These are phyloP conservation scores for Hemithea aestivaria DNA, from an alignment of 2,888 invertebrate genomes.

Conservation along the genomic window DNA sequence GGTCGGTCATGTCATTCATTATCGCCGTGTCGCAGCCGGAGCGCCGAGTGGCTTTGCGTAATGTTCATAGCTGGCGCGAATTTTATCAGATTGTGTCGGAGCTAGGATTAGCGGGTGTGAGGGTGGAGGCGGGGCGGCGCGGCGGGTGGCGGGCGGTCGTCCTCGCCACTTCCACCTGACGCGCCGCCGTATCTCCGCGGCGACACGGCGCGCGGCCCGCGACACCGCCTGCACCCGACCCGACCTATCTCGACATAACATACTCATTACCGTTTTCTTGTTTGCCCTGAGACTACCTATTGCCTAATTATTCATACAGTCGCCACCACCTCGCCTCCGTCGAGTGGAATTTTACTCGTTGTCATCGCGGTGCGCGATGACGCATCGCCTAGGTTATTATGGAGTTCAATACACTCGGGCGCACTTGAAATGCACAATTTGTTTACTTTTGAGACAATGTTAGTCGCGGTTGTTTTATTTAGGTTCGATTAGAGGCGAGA, in stretches of 20 bases:
- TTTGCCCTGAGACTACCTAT: constrained; percentile 73
- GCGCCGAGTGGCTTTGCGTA: constrained; percentile 71
- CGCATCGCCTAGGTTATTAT: constrained; percentile 65
- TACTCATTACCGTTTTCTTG: constrained; percentile 77
- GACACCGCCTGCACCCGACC: constrained; percentile 60
- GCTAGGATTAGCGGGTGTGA: constrained; percentile 70
- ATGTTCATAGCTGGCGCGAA: constrained; percentile 78
- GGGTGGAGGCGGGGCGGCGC: constrained; percentile 46
- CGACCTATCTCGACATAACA: constrained; percentile 71
- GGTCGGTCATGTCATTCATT: constrained; percentile 72
- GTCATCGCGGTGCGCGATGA: constrained; percentile 51
- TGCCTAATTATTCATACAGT: constrained; percentile 77
- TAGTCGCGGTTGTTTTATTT: constrained; percentile 22
- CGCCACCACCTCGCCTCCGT: constrained; percentile 61
- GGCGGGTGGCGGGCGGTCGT: constrained; percentile 56
- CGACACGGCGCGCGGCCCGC: constrained; percentile 57
- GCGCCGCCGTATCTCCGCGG: constrained; percentile 74
- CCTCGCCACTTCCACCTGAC: constrained; percentile 73
- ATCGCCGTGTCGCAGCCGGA: constrained; percentile 55
- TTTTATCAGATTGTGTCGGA: constrained; percentile 77
- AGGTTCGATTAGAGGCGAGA: constrained; percentile 15
- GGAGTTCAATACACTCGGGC: constrained; percentile 67
- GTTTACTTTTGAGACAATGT: constrained; percentile 16
- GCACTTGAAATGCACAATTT: constrained; percentile 18
- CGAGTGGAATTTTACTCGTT: constrained; percentile 63